These are phyloP conservation scores for Drosophila pseudoobscura DNA, from an alignment of 1,140 invertebrate species.

Conservation along the genomic window DNA sequence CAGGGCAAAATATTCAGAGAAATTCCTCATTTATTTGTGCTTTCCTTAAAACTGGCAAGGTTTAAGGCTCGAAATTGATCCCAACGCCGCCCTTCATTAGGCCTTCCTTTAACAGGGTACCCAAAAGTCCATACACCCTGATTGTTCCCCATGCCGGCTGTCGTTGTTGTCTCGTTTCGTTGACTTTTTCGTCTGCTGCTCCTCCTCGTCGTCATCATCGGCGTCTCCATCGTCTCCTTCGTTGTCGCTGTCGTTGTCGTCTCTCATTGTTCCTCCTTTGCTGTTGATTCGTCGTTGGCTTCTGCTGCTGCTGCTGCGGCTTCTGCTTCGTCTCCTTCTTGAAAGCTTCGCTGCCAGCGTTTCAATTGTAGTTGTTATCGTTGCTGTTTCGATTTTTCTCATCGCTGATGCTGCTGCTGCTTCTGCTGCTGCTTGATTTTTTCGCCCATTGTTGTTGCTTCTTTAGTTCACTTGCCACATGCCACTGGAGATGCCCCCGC, in stretches of 20 bases:
- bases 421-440: conserved; percentile 6
- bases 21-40: too few species aligned
- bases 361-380: conserved; percentile 55
- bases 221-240: conserved; percentile 23
- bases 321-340: conserved; percentile 16
- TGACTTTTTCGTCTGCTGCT: conserved; percentile 65
- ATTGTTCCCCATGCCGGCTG: background rate
- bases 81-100: too few species aligned
- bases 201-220: conserved; percentile 45
- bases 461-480: conserved; percentile 28
- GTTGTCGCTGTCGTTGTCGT: conserved; percentile 18
- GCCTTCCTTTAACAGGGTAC: too few species aligned
- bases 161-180: conserved; percentile 57
- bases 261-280: conserved; percentile 63
- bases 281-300: conserved; percentile 62
- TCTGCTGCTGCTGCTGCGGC: conserved; percentile 4
- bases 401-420: conserved; percentile 3
- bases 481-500: conserved; percentile 32
- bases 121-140: conserved; percentile 47
- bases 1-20: too few species aligned
- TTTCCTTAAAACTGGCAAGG: too few species aligned
- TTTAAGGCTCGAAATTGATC: too few species aligned
- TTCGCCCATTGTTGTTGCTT: conserved; percentile 24
- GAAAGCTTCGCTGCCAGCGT: conserved; percentile 43
- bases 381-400: conserved; percentile 56